These are phyloP conservation scores for Drosophila dives DNA, from an alignment of 2,888 invertebrate genomes.

Conservation along the genomic window DNA sequence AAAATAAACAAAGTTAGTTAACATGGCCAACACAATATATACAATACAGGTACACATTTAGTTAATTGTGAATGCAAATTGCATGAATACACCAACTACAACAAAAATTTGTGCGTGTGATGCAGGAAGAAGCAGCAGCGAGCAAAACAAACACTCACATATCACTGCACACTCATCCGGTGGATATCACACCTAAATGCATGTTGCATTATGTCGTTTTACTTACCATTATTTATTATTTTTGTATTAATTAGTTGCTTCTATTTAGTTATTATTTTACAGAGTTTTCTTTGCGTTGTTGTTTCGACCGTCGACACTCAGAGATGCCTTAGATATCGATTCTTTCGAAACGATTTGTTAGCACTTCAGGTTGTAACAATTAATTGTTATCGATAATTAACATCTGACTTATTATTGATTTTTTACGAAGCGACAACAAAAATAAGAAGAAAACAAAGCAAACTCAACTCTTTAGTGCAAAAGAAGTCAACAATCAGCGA, in stretches of 20 bases:
- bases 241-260: conserved; percentile 30
- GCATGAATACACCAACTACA: conserved; percentile 71
- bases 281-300: conserved; percentile 61
- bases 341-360: conserved; percentile 21
- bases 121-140: conserved; percentile 61
- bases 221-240: conserved; percentile 62
- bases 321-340: conserved; percentile 51
- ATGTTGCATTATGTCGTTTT: not conserved
- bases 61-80: conserved; percentile 46
- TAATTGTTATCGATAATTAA: conserved; percentile 41
- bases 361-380: conserved; percentile 33
- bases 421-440: conserved; percentile 57
- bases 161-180: conserved; percentile 1
- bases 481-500: conserved; percentile 16
- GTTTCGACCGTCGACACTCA: conserved; percentile 48
- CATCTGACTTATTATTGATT: conserved; percentile 74
- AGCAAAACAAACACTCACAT: conserved; percentile 50
- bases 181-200: not conserved
- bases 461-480: conserved; percentile 24
- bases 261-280: conserved; percentile 60
- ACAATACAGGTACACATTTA: conserved; percentile 4
- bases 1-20: conserved; percentile 28
- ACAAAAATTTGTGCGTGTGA: conserved; percentile 62
- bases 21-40: conserved; percentile 4
- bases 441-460: conserved; percentile 43